Conservation (phyloP, 2,113 vertebrate species). For the Leptocoma aspasia region DNA sequence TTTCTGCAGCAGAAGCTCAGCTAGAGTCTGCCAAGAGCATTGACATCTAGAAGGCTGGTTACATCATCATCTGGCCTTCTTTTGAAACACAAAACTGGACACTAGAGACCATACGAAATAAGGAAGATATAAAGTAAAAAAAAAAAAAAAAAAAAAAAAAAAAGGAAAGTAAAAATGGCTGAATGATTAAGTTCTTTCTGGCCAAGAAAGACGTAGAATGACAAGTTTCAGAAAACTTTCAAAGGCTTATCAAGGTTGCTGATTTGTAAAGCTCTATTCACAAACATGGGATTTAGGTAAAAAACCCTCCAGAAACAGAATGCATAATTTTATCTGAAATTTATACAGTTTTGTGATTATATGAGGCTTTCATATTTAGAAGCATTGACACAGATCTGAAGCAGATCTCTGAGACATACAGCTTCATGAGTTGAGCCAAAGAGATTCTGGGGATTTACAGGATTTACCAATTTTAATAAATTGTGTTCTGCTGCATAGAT, state of each 20-base stretch:
- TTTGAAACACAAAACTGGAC: background rate
- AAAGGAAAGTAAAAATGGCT: background rate
- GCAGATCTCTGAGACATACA: background rate
- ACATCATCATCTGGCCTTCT: background rate
- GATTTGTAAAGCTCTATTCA: background rate
- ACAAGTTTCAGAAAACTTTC: background rate
- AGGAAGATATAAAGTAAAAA: background rate
- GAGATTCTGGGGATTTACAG: background rate
- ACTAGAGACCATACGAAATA: background rate
- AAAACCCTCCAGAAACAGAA: background rate
- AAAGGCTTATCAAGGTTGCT: background rate
- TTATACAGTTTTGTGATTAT: background rate
- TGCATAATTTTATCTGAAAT: background rate
- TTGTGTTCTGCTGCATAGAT: background rate
- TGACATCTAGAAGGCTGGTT: background rate
- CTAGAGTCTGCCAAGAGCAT: background rate
- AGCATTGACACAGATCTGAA: constrained; percentile 2
- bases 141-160: background rate
- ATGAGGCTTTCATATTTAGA: background rate
- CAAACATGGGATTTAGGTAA: background rate
- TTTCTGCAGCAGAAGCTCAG: background rate
- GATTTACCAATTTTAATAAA: background rate
- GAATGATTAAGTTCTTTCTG: background rate
- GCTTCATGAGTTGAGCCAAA: background rate
- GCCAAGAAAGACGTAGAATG: background rate